A percentile compares a stretch with the other conserved stretches of the same genome.
phyloP scores from a whole-genome alignment of 2,888 invertebrate species.

The Hermaeophaga mercurialis region DNA sequence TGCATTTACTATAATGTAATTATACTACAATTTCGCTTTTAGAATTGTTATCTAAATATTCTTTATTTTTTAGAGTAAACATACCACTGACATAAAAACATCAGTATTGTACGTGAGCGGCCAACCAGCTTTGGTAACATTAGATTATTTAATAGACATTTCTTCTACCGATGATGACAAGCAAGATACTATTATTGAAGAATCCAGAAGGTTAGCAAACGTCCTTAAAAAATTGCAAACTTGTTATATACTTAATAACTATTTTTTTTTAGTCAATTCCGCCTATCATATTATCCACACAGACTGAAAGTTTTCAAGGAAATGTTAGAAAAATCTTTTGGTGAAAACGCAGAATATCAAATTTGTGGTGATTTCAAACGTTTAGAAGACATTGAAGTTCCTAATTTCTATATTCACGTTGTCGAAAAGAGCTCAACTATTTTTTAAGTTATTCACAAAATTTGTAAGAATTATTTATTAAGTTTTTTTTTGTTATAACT shows the following conservation, averaged over 20 bases:
- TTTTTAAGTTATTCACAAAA: slow-evolving; percentile 8
- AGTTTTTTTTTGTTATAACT: background rate
- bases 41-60: slow-evolving; percentile 52
- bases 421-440: slow-evolving; percentile 64
- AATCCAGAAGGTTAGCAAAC: slow-evolving; percentile 45
- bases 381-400: slow-evolving; percentile 65
- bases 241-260: background rate
- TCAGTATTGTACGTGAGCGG: slow-evolving; percentile 82
- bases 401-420: slow-evolving; percentile 86
- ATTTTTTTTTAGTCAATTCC: slow-evolving; percentile 69
- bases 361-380: slow-evolving; percentile 84
- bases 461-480: slow-evolving; percentile 4
- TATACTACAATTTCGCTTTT: background rate
- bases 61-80: slow-evolving; percentile 55
- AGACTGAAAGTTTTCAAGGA: slow-evolving; percentile 71
- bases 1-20: slow-evolving; percentile 90
- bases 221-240: background rate
- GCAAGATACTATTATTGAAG: slow-evolving; percentile 37
- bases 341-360: slow-evolving; percentile 66
- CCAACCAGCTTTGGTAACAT: slow-evolving; percentile 74
- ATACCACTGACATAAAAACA: slow-evolving; percentile 82
- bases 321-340: slow-evolving; percentile 75
- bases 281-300: slow-evolving; percentile 88
- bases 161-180: slow-evolving; percentile 47
- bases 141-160: slow-evolving; percentile 80